Evolutionary conservation across 2,888 invertebrate genomes (phyloP).

Genomic region (Cataglyphis altisquamis): DNA sequence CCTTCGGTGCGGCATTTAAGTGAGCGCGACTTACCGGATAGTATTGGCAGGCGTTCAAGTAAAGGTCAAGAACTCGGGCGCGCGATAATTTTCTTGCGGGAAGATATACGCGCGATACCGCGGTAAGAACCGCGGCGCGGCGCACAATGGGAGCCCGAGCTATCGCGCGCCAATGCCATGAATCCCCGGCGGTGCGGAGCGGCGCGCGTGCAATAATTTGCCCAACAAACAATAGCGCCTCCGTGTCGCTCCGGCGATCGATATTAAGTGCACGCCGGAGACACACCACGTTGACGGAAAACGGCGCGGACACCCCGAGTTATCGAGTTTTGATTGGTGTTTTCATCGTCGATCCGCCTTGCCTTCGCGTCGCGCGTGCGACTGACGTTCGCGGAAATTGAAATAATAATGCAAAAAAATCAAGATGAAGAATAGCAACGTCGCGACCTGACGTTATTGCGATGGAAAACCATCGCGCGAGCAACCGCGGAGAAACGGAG

Average conservation of each 20-base stretch:
- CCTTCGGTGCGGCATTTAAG: conserved; percentile 38
- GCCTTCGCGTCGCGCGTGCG: conserved; percentile 40
- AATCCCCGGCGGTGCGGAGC: conserved; percentile 41
- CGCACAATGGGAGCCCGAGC: conserved; percentile 40
- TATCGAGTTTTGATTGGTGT: conserved; percentile 65
- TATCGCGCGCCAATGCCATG: conserved; percentile 48
- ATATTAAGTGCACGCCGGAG: conserved; percentile 34
- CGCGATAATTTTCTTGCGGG: conserved; percentile 52
- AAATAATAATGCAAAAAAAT: conserved; percentile 56
- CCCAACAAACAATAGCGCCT: conserved; percentile 55
- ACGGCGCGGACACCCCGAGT: conserved; percentile 45
- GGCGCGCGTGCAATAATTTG: conserved; percentile 56
- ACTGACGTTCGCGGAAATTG: conserved; percentile 65
- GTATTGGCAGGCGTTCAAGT: conserved; percentile 54
- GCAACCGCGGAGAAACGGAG: conserved; percentile 11
- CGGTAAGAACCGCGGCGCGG: conserved; percentile 34
- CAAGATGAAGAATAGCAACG: conserved; percentile 49
- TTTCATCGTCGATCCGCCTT: conserved; percentile 58
- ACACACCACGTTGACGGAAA: conserved; percentile 45
- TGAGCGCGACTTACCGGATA: conserved; percentile 36
- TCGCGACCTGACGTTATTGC: conserved; percentile 55
- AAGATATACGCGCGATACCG: conserved; percentile 52
- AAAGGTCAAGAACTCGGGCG: conserved; percentile 56
- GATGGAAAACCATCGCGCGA: conserved; percentile 46
- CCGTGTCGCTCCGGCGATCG: conserved; percentile 52